phyloP scores from a whole-genome alignment of 2,113 vertebrate species.

The Cygnus buccinator region DNA sequence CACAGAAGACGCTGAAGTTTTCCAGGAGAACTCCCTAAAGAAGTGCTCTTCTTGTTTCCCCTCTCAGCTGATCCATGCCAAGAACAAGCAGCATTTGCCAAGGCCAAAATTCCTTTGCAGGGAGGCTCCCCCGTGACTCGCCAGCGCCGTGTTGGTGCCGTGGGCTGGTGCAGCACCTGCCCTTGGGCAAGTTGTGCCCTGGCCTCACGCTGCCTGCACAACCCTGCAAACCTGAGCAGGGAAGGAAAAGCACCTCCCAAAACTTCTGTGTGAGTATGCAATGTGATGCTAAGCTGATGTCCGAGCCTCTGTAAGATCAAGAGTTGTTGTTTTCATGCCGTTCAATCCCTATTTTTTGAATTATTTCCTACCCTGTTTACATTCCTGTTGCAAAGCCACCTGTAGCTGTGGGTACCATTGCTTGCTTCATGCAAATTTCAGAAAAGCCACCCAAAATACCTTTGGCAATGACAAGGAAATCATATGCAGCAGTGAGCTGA shows the following conservation, averaged over 20 bases:
- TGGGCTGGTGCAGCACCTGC: not conserved
- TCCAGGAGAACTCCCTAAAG: not conserved
- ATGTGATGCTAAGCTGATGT: not conserved
- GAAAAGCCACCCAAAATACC: not conserved
- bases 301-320: not conserved
- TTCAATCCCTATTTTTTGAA: not conserved
- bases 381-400: not conserved
- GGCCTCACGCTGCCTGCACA: not conserved
- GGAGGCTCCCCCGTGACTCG: not conserved
- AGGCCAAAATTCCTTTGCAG: slow-evolving; percentile 12
- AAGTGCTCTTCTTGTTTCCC: not conserved
- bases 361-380: not conserved
- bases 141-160: too few relatives aligned
- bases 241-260: not conserved
- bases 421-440: not conserved
- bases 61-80: not conserved
- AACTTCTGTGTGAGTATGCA: not conserved
- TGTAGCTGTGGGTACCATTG: not conserved
- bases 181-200: not conserved
- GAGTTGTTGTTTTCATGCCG: not conserved
- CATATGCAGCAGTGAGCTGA: not conserved
- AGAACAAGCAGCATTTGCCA: not conserved
- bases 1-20: not conserved
- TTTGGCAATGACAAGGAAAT: not conserved
- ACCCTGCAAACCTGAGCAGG: not conserved